Evolutionary conservation across 2,888 invertebrate species (phyloP).

Genomic region (Incurvaria masculella): DNA sequence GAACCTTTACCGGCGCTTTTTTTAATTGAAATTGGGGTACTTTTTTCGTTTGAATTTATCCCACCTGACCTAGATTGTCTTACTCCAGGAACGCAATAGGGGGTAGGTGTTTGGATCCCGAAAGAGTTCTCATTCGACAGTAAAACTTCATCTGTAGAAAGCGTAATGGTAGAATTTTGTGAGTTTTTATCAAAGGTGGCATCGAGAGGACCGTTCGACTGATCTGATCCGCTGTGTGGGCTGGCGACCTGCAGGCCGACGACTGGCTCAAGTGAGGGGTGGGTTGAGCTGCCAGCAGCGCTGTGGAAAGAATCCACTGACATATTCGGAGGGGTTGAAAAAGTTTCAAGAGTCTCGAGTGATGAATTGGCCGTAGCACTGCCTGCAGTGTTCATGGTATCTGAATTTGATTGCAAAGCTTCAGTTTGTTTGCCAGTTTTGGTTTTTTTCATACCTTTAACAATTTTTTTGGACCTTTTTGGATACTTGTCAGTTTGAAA

Average conservation of each 20-base stretch:
- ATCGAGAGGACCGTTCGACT: not conserved
- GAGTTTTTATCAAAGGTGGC: slow-evolving; percentile 17
- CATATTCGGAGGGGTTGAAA: slow-evolving; percentile 10
- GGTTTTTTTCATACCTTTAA: no score
- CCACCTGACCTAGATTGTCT: no score
- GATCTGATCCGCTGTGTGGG: not conserved
- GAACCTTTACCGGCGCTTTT: no score
- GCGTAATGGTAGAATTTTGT: slow-evolving; percentile 19
- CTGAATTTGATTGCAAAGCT: no score
- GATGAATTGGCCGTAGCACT: not conserved
- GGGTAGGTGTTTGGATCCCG: no score
- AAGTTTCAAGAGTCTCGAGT: not conserved
- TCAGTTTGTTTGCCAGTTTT: no score
- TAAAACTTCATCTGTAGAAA: slow-evolving; percentile 19
- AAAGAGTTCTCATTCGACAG: no score
- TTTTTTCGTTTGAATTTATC: no score
- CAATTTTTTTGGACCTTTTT: no score
- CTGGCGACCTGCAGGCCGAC: not conserved
- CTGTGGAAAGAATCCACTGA: slow-evolving; percentile 41
- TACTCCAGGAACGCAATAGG: no score
- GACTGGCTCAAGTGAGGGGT: not conserved
- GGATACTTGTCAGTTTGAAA: no score
- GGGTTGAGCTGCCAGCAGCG: slow-evolving; percentile 36
- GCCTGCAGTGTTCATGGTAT: not conserved
- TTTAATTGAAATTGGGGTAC: no score